Evolutionary conservation across 2,888 invertebrate genomes (phyloP), one percentile per base, ranked within the genome.

Genomic region (Cotesia congregata): DNA sequence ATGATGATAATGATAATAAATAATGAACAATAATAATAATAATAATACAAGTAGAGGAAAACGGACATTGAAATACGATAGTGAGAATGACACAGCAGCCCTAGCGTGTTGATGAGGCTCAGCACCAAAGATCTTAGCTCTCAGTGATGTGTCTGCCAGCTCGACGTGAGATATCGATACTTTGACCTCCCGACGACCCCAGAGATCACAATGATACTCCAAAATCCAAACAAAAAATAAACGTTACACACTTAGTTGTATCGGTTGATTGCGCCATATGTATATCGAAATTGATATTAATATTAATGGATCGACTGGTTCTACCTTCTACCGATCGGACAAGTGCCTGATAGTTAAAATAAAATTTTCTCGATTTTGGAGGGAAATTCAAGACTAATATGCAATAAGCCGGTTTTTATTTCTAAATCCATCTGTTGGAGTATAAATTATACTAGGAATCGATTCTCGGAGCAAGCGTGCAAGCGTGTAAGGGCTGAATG

Each of bases 401-500:
- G 30, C 30, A 30, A 30, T 4, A 30, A 30, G 30, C 30, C 3
- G 30, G 30, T 3, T 30, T 30, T 30, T 4, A 30, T 30, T 30
- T 30, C 30, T 30, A 30, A 30, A 30, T 30, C 30, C 30, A 30
- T 30, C 30, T 30, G 30, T 30, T 30, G 30, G 30, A 3, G 30
- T 2, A 30, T 30, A 30, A 30, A 30, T 30, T 30, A 30, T 30
- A 30, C 30, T 30, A 30, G 30, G 30, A 62, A 62, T 62, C 15
- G 62, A 62, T 62, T 62, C 60, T 60, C 60, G 30, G 30, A 3
- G 30, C 30, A 30, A 30, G 30, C 30, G 30, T 30, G 30, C 30
- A 30, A 30, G 30, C 30, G 30, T 17, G 15, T 62, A 62, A 62
- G 62, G 62, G 62, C 62, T 62, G 62, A 62, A 62, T 50, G 50